Conservation (phyloP, 2,888 invertebrate species). For the Panopea generosa region DNA sequence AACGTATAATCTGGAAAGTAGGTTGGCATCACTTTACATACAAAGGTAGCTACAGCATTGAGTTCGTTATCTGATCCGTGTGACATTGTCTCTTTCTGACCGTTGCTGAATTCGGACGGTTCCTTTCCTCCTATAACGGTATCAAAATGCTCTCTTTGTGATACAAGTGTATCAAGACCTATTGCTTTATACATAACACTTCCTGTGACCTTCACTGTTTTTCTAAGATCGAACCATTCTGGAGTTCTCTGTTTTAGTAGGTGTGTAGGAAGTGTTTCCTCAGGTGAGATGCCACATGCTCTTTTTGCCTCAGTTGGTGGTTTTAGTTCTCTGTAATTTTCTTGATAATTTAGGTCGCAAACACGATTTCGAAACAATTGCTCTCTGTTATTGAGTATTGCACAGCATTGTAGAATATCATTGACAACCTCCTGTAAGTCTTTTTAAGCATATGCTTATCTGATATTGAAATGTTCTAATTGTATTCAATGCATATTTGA, state of each 20-base stretch:
- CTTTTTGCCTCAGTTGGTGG: background rate
- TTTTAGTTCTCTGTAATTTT: slow-evolving; percentile 18
- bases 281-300: background rate
- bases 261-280: background rate
- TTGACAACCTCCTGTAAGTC: background rate
- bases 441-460: background rate
- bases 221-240: slow-evolving; percentile 30
- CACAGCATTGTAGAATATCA: no score
- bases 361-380: background rate
- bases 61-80: slow-evolving; percentile 23
- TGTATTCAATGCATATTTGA: slow-evolving; percentile 6
- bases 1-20: slow-evolving; percentile 24
- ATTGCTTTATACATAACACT: slow-evolving; percentile 29
- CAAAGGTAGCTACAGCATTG: slow-evolving; percentile 36
- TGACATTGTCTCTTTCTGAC: slow-evolving; percentile 19
- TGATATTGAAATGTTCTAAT: slow-evolving; percentile 5
- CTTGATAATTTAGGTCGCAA: slow-evolving; percentile 1
- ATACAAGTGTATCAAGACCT: slow-evolving; percentile 18
- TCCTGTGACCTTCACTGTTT: slow-evolving; percentile 35
- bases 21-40: slow-evolving; percentile 26
- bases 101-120: background rate
- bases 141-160: slow-evolving; percentile 34
- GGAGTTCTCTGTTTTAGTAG: slow-evolving; percentile 26
- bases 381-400: no score
- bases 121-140: slow-evolving; percentile 6